These are phyloP conservation scores for Pseudococcus longispinus DNA, from an alignment of 2,888 invertebrate species.

Conservation along the genomic window DNA sequence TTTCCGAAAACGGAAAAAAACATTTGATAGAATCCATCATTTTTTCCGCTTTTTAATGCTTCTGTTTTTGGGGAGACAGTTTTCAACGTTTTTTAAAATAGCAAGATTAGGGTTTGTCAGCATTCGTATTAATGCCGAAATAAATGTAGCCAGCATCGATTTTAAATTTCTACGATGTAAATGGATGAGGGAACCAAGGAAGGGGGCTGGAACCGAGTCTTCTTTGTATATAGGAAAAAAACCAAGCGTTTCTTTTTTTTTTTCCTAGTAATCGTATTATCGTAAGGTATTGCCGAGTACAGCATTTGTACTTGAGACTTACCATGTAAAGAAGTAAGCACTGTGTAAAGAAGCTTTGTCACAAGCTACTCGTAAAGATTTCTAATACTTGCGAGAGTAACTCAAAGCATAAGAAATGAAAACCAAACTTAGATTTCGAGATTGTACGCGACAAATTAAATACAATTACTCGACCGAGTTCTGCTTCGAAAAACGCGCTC, in stretches of 20 bases:
- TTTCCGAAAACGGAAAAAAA: neutral
- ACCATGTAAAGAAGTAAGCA: neutral
- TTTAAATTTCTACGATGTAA: neutral
- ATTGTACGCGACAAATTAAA: slow-evolving; percentile 18
- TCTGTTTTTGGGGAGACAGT: neutral
- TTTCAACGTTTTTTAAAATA: neutral
- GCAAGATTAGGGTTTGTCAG: neutral
- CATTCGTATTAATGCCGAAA: neutral
- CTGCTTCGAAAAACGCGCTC: neutral
- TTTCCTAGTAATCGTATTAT: slow-evolving; percentile 9
- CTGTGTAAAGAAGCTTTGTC: slow-evolving; percentile 3
- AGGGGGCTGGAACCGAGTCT: neutral
- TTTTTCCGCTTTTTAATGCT: slow-evolving; percentile 2
- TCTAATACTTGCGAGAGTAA: neutral
- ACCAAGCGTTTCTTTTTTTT: neutral
- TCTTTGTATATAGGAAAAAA: neutral
- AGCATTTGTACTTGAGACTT: neutral
- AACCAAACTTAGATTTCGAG: neutral
- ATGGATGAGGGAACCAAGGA: neutral
- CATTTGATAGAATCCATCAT: neutral
- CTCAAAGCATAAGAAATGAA: slow-evolving; percentile 22
- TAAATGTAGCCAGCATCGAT: neutral
- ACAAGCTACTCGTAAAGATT: neutral
- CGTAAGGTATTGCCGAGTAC: neutral
- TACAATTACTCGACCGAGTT: slow-evolving; percentile 13